These are phyloP conservation scores for Melangyna quadrimaculata DNA, from an alignment of 2,888 invertebrate genomes.

Conservation along the genomic window DNA sequence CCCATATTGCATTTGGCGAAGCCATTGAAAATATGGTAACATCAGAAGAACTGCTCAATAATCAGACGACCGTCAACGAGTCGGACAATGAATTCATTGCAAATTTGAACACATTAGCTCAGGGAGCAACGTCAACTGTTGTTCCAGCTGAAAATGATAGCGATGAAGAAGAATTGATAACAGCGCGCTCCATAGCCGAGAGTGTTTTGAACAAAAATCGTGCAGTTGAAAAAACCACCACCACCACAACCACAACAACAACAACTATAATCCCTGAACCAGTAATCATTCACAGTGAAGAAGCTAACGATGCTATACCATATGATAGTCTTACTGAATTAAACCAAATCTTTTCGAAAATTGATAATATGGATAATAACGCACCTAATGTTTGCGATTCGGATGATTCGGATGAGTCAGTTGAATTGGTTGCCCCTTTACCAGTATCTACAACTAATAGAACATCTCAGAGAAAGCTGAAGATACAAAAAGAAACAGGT, in stretches of 20 bases:
- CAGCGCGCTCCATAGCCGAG: conserved; percentile 78
- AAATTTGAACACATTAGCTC: conserved; percentile 74
- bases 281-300: not conserved
- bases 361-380: conserved; percentile 69
- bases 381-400: not conserved
- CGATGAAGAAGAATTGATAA: conserved; percentile 74
- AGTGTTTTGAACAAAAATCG: conserved; percentile 70
- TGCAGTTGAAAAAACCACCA: not conserved
- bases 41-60: conserved; percentile 23
- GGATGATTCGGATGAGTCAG: conserved; percentile 52
- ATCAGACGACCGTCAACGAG: not conserved
- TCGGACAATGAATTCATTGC: conserved; percentile 76
- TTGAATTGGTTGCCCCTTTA: conserved; percentile 45
- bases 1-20: conserved; percentile 77
- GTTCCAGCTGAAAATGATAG: conserved; percentile 72
- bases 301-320: conserved; percentile 69
- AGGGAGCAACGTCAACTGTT: conserved; percentile 44
- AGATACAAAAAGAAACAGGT: conserved; percentile 18
- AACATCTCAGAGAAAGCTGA: not conserved
- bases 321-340: conserved; percentile 60
- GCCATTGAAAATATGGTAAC: conserved; percentile 77
- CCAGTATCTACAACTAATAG: conserved; percentile 2
- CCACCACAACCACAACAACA: not conserved
- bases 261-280: not conserved
- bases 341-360: conserved; percentile 72